Conservation (phyloP, 35 echinoderm and acorn worm species). For the Apostichopus japonicus region DNA sequence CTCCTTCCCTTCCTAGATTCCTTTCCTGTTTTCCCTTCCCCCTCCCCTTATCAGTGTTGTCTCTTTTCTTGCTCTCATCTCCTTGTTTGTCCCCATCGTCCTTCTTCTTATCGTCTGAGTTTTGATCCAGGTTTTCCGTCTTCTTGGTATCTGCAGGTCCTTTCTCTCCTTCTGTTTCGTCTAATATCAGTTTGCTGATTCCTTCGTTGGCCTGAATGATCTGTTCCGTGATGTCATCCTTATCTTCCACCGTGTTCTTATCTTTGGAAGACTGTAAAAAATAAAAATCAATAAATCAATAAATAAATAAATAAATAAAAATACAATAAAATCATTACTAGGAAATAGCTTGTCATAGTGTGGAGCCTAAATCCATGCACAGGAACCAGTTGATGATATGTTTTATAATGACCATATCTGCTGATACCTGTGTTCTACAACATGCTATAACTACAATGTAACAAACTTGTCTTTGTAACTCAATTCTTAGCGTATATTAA, state of each 20-base stretch:
- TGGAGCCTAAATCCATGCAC: too few species aligned
- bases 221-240: conserved; percentile 14
- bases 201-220: not conserved
- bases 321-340: not conserved
- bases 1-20: conserved; percentile 66
- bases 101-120: too few species aligned
- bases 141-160: conserved; percentile 38
- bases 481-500: too few species aligned
- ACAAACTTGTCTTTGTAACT: too few species aligned
- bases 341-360: too few species aligned
- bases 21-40: conserved; percentile 57
- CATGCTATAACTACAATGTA: too few species aligned
- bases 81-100: conserved; percentile 23
- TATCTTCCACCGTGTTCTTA: conserved; percentile 8
- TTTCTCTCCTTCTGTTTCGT: conserved; percentile 19
- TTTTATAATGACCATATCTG: not conserved
- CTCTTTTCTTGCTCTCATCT: conserved; percentile 31
- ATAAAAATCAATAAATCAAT: too few species aligned
- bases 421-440: too few species aligned
- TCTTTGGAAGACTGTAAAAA: conserved; percentile 38
- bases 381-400: too few species aligned
- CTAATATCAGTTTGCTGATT: conserved; percentile 38
- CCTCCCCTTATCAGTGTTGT: conserved; percentile 19
- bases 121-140: conserved; percentile 6
- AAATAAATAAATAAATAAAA: not conserved